phyloP scores from a whole-genome alignment of 2,888 invertebrate species.

The Parapristionchus giblindavisi region DNA sequence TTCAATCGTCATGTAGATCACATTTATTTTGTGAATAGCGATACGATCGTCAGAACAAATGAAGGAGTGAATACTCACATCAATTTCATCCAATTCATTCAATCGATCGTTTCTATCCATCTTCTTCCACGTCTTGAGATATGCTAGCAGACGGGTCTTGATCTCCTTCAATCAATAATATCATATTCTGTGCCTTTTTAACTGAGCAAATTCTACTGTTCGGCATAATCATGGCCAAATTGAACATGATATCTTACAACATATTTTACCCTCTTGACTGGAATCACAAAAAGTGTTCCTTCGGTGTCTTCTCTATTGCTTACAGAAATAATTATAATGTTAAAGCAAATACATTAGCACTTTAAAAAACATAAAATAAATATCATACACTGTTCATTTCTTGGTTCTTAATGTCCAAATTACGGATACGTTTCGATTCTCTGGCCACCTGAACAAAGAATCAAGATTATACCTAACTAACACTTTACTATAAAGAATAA shows the following conservation, averaged over 20 bases:
- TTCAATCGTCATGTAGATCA: too few species aligned
- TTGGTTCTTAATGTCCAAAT: background rate
- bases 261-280: constrained; percentile 2
- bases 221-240: background rate
- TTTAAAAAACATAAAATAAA: too few species aligned
- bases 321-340: too few species aligned
- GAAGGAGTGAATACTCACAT: background rate
- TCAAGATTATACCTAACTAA: too few species aligned
- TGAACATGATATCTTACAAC: background rate
- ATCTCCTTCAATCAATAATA: background rate
- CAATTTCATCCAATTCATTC: constrained; percentile 11
- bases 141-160: background rate
- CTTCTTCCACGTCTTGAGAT: constrained; percentile 7
- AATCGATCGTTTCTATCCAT: constrained; percentile 23
- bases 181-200: too few species aligned
- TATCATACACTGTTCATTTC: too few species aligned
- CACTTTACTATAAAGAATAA: too few species aligned
- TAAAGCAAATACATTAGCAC: too few species aligned
- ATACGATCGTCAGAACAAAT: background rate
- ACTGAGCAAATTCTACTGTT: background rate
- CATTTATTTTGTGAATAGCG: too few species aligned
- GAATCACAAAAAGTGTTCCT: too few species aligned
- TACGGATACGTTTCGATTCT: background rate
- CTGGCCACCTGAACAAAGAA: background rate
- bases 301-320: too few species aligned